Conservation (phyloP, 2,113 vertebrate species). For the Salvelinus alpinus region DNA sequence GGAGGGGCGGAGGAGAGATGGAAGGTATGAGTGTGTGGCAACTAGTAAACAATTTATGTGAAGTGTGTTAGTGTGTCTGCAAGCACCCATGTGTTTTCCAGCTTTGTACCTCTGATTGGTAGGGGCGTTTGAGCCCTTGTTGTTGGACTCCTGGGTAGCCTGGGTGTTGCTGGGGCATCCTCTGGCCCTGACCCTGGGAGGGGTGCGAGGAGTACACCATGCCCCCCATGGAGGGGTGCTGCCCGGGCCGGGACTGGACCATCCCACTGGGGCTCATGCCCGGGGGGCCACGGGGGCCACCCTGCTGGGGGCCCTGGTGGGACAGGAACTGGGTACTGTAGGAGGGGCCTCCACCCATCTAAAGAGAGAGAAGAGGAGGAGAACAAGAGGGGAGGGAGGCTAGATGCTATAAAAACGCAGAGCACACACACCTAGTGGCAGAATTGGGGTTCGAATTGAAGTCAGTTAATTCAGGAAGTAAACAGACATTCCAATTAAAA, state of each 20-base stretch:
- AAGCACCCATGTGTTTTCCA: no score
- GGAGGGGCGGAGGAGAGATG: neutral
- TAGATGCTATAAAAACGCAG: no score
- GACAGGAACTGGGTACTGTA: constrained; percentile 90
- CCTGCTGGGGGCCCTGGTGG: constrained; percentile 73
- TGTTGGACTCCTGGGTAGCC: constrained; percentile 77
- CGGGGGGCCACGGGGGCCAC: constrained; percentile 70
- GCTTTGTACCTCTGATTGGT: constrained; percentile 78
- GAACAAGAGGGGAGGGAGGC: no score
- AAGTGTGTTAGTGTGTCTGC: neutral
- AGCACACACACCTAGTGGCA: no score
- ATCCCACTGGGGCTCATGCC: constrained; percentile 79
- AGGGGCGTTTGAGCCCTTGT: constrained; percentile 85
- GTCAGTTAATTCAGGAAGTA: no score
- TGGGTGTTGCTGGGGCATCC: constrained; percentile 84
- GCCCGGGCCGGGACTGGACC: constrained; percentile 75
- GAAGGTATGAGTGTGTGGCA: neutral
- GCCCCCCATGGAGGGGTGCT: constrained; percentile 58
- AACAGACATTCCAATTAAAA: no score
- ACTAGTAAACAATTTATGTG: neutral
- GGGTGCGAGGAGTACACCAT: constrained; percentile 72
- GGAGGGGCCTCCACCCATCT: constrained; percentile 85
- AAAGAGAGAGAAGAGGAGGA: neutral
- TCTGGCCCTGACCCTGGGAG: constrained; percentile 77
- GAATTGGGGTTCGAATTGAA: no score